A percentile compares a stretch with the other conserved stretches of the same genome.
phyloP scores from a whole-genome alignment of 2,888 invertebrate genomes.

The Notodonta dromedarius region DNA sequence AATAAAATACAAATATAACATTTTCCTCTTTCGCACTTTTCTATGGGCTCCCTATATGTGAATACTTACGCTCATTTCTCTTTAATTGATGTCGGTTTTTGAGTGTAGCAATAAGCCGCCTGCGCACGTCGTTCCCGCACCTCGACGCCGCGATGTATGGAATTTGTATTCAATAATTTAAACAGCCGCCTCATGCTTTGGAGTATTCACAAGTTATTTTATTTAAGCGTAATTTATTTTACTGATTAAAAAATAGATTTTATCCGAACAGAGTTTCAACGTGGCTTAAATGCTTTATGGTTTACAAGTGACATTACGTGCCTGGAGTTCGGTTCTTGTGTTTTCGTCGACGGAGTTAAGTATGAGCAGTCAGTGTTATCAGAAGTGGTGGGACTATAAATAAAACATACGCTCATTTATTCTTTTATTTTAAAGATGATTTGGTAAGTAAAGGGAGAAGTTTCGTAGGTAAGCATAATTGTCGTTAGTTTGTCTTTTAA shows the following conservation, averaged over 20 bases:
- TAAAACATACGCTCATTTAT: not conserved
- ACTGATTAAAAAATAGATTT: conserved; percentile 52
- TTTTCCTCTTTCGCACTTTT: too few species aligned
- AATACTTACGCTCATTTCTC: conserved; percentile 58
- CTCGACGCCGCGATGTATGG: conserved; percentile 71
- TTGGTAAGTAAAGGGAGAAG: too few species aligned
- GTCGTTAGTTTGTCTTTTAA: too few species aligned
- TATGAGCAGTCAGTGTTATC: not conserved
- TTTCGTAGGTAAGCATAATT: too few species aligned
- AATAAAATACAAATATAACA: too few species aligned
- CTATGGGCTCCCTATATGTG: conserved; percentile 22
- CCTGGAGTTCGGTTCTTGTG: conserved; percentile 31
- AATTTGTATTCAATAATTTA: conserved; percentile 78
- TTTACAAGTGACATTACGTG: conserved; percentile 44
- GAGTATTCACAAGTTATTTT: conserved; percentile 52
- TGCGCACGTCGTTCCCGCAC: conserved; percentile 58
- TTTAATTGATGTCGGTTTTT: conserved; percentile 81
- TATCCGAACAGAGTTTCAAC: conserved; percentile 42
- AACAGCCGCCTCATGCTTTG: conserved; percentile 53
- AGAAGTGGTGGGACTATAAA: not conserved
- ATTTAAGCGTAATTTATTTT: conserved; percentile 54
- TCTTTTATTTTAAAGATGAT: not conserved
- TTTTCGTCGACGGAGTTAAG: conserved; percentile 12
- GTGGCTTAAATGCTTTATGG: conserved; percentile 42
- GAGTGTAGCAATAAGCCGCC: conserved; percentile 72